Evolutionary conservation across 2,888 invertebrate species (phyloP), one percentile per base, ranked within the genome.

Genomic region (Zygaena filipendulae): DNA sequence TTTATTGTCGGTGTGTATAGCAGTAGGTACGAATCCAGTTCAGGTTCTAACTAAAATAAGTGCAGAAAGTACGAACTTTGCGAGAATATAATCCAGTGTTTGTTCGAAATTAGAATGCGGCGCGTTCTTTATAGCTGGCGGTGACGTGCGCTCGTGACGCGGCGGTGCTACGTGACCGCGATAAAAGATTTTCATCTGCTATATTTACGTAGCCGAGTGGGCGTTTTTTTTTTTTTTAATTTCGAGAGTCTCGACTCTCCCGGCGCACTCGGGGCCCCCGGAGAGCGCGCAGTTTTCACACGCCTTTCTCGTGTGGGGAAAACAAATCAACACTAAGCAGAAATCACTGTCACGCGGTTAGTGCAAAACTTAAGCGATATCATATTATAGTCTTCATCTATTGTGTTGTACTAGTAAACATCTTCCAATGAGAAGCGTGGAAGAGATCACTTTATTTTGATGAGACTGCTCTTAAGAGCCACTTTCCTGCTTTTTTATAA

Each of bases 111-210:
- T 71, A 75, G 69, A 77, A 75, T 74, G 72, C 72, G 68, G 71
- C 61, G 44, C 59, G 63, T 55, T 63, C 61, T 77, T 74, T 75
- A 75, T 70, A 59, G 67, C 59, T 50, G 49, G 53, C 69, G 74
- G 74, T 79, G 77, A 75, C 70, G 70, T 53, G 67, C 71, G 68
- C 54, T 77, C 77, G 77, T 79, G 79, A 75, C 71, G 71, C 66
- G 49, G 62, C 68, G 55, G 57, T 52, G 66, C 64, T 75, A 79
- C 79, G 79, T 79, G 79, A 77, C 77, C 69, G 64, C 66, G 79
- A 79, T 79, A 79, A 79, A 75, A 79, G 79, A 79, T 77, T 74
- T 75, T 69, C 77, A 79, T 79, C 79, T 77, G 68, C 72, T 68
- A 72, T 79, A 77, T 79, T 77, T 77, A 75, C 75, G 69, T 64